Percentiles rank a stretch among this genome's conserved stretches.
Conservation (phyloP, 1,140 invertebrate genomes). For the Probaryconus sp. region DNA sequence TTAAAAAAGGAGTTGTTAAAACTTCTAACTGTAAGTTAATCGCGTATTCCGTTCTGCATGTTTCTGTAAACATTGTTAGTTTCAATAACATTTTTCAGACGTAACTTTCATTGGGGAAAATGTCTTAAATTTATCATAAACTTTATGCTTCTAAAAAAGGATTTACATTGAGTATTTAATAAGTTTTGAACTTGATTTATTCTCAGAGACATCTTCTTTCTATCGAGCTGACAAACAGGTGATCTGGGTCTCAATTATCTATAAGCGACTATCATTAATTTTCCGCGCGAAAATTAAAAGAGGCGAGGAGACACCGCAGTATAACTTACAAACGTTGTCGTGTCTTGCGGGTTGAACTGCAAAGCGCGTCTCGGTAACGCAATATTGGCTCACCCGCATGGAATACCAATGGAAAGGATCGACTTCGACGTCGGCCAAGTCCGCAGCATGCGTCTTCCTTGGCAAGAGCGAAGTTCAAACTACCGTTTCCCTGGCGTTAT, state of each 20-base stretch:
- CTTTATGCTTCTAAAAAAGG: too few species aligned
- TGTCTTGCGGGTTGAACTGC: slow-evolving; percentile 69
- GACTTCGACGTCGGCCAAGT: slow-evolving; percentile 53
- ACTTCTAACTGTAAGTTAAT: too few species aligned
- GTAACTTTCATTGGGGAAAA: too few species aligned
- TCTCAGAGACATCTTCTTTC: slow-evolving; percentile 28
- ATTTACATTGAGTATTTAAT: too few species aligned
- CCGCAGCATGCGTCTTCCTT: slow-evolving; percentile 40
- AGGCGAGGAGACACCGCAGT: slow-evolving; percentile 61
- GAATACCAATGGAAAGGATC: slow-evolving; percentile 73
- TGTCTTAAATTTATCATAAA: too few species aligned
- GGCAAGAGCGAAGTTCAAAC: slow-evolving; percentile 49
- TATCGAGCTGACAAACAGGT: slow-evolving; percentile 3
- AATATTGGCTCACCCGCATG: slow-evolving; percentile 73
- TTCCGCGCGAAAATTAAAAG: slow-evolving; percentile 71
- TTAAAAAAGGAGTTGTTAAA: too few species aligned
- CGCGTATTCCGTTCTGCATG: too few species aligned
- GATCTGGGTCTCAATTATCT: slow-evolving; percentile 66
- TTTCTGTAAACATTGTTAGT: too few species aligned
- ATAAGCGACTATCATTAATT: slow-evolving; percentile 66
- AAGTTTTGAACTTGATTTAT: too few species aligned
- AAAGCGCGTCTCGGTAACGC: slow-evolving; percentile 75
- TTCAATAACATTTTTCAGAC: too few species aligned
- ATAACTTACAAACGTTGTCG: slow-evolving; percentile 70
- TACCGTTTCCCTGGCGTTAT: slow-evolving; percentile 52